phyloP scores from a whole-genome alignment of 2,888 invertebrate species.

The Scelioninae gen. 1 region DNA sequence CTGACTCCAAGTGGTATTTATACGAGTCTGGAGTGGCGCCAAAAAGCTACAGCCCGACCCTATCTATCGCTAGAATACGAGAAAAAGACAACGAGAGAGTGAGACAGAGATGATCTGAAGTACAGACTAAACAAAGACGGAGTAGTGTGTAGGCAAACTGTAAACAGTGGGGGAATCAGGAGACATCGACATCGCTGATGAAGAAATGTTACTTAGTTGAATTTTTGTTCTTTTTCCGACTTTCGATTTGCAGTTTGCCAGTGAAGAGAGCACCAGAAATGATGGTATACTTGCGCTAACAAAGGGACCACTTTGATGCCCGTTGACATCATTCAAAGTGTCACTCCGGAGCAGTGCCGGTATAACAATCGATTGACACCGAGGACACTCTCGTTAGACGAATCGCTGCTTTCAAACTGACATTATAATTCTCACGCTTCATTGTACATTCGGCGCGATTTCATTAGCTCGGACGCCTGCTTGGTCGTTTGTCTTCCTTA shows the following conservation, averaged over 20 bases:
- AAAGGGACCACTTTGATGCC: constrained; percentile 40
- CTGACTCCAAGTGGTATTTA: constrained; percentile 82
- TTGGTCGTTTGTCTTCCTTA: constrained; percentile 19
- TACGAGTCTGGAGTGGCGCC: constrained; percentile 83
- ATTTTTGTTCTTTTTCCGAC: neutral
- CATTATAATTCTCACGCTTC: constrained; percentile 50
- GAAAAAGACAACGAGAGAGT: constrained; percentile 27
- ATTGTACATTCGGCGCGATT: constrained; percentile 44
- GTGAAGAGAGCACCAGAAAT: constrained; percentile 41
- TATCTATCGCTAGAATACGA: constrained; percentile 79
- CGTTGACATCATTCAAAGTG: constrained; percentile 55
- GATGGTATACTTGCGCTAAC: constrained; percentile 30
- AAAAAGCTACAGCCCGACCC: constrained; percentile 82
- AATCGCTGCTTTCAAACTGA: constrained; percentile 61
- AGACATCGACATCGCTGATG: constrained; percentile 11
- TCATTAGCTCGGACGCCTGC: constrained; percentile 23
- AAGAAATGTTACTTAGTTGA: constrained; percentile 32
- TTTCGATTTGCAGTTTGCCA: constrained; percentile 18
- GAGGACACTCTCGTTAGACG: constrained; percentile 65
- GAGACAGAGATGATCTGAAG: neutral
- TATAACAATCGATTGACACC: constrained; percentile 67
- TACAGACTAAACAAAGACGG: constrained; percentile 1
- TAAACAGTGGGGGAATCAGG: constrained; percentile 36
- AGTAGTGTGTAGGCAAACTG: neutral
- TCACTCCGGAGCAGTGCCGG: constrained; percentile 50